These are phyloP conservation scores for Triops cancriformis DNA, from an alignment of 1,140 invertebrate species.

Conservation along the genomic window DNA sequence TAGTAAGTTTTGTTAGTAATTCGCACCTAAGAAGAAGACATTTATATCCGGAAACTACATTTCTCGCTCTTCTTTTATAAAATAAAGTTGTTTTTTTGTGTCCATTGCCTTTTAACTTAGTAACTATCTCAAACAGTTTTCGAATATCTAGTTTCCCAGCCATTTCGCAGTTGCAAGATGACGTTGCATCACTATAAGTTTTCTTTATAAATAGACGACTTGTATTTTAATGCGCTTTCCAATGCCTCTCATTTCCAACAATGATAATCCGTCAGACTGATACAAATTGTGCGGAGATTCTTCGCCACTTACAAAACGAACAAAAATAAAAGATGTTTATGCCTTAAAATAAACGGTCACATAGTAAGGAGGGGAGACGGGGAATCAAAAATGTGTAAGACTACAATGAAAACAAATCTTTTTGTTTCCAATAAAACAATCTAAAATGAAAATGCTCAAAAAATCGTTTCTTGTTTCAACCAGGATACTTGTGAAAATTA, in stretches of 20 bases:
- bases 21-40: too few relatives aligned
- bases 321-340: background rate
- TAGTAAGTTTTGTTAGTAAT: too few relatives aligned
- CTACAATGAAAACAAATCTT: background rate
- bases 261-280: background rate
- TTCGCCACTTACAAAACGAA: background rate
- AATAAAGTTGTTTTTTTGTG: too few relatives aligned
- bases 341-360: background rate
- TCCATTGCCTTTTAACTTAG: too few relatives aligned
- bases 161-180: background rate
- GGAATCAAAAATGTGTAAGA: background rate
- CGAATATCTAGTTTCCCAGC: background rate
- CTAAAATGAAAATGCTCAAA: background rate
- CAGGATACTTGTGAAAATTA: background rate
- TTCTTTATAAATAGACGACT: background rate
- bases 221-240: conserved; percentile 10
- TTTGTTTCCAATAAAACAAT: background rate
- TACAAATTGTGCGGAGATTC: conserved; percentile 13
- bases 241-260: background rate
- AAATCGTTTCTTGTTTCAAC: background rate
- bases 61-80: too few relatives aligned
- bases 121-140: background rate
- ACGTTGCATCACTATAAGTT: too few relatives aligned
- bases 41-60: too few relatives aligned
- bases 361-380: background rate